Conservation (phyloP, 2,797 vertebrate species). For the Gymnodraco acuticeps region DNA sequence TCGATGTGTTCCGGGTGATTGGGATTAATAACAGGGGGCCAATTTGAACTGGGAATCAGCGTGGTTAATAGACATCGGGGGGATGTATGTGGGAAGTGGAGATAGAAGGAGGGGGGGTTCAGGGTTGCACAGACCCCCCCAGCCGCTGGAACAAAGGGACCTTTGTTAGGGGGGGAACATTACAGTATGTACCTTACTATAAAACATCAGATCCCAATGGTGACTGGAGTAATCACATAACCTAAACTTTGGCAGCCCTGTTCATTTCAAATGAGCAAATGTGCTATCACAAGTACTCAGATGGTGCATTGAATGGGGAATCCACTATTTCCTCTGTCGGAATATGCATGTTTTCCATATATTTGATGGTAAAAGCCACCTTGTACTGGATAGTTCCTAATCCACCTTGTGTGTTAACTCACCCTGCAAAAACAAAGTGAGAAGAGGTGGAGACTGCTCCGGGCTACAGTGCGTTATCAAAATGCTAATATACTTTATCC, state of each 20-base stretch:
- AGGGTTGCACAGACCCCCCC: slow-evolving; percentile 67
- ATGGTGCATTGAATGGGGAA: slow-evolving; percentile 20
- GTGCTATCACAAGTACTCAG: slow-evolving; percentile 30
- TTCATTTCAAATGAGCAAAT: slow-evolving; percentile 54
- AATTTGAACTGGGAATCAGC: slow-evolving; percentile 84
- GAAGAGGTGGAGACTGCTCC: slow-evolving; percentile 68
- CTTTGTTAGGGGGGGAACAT: slow-evolving; percentile 70
- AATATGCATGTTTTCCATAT: slow-evolving; percentile 23
- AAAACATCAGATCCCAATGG: slow-evolving; percentile 57
- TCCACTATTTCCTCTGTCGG: slow-evolving; percentile 28
- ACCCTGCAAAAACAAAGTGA: slow-evolving; percentile 63
- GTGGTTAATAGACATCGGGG: slow-evolving; percentile 77
- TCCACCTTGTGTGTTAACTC: slow-evolving; percentile 58
- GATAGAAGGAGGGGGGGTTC: slow-evolving; percentile 36
- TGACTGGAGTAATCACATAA: slow-evolving; percentile 56
- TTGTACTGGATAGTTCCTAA: slow-evolving; percentile 7
- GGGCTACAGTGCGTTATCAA: slow-evolving; percentile 75
- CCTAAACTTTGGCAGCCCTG: slow-evolving; percentile 43
- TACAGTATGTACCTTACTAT: slow-evolving; percentile 65
- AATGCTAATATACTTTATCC: slow-evolving; percentile 75
- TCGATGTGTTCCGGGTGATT: slow-evolving; percentile 86
- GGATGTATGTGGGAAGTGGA: slow-evolving; percentile 28
- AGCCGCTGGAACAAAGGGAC: slow-evolving; percentile 78
- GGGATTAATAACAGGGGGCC: slow-evolving; percentile 86
- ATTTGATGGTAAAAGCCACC: slow-evolving; percentile 28